Percentiles rank a stretch among this genome's conserved stretches.
Conservation (phyloP, 1,140 invertebrate genomes). For the Neodiprion lecontei region DNA sequence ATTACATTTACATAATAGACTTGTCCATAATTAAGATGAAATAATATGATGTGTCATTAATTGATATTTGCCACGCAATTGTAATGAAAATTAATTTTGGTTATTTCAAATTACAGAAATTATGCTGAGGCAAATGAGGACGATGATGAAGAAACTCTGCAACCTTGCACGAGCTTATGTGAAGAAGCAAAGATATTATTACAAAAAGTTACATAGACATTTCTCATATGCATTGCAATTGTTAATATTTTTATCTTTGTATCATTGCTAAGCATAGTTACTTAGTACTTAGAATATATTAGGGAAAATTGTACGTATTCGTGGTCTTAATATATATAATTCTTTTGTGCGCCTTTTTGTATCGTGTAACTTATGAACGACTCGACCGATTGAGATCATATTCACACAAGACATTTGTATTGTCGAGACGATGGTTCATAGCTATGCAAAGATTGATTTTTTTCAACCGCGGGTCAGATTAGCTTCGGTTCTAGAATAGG, state of each 20-base stretch:
- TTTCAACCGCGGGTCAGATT: no score
- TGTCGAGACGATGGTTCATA: no score
- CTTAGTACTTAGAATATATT: slow-evolving; percentile 25
- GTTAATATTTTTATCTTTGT: slow-evolving; percentile 21
- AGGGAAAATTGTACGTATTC: not conserved
- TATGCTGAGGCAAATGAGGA: slow-evolving; percentile 37
- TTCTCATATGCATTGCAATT: slow-evolving; percentile 24
- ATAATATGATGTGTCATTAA: no score
- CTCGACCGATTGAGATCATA: no score
- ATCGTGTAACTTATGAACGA: no score
- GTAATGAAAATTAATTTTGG: no score
- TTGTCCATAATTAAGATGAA: no score
- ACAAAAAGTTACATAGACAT: slow-evolving; percentile 42
- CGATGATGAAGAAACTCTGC: slow-evolving; percentile 38
- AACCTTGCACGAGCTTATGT: slow-evolving; percentile 51
- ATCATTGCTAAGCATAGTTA: slow-evolving; percentile 20
- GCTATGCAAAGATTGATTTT: no score
- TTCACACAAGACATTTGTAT: no score
- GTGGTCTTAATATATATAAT: not conserved
- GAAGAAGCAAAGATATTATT: slow-evolving; percentile 55
- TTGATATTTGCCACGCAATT: no score
- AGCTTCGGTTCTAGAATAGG: no score
- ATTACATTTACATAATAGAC: no score
- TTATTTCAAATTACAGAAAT: slow-evolving; percentile 23
- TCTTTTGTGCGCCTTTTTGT: not conserved